phyloP scores from a whole-genome alignment of 1,140 invertebrate species.

The Leguminivora glycinivorella region DNA sequence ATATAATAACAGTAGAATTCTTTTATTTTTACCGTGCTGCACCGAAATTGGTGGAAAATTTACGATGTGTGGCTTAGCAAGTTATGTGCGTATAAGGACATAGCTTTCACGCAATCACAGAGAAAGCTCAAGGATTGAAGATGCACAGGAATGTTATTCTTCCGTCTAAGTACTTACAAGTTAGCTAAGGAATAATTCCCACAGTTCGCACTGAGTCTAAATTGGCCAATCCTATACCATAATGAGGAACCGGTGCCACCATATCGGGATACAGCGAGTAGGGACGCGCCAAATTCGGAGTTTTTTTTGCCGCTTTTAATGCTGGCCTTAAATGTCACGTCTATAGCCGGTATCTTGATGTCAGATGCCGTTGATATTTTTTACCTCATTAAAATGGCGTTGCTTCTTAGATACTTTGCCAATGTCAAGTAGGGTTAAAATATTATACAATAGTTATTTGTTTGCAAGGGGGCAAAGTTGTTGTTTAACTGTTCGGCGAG shows the following conservation, averaged over 20 bases:
- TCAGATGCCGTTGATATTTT: conserved; percentile 1
- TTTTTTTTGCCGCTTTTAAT: conserved; percentile 19
- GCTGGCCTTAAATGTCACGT: conserved; percentile 6
- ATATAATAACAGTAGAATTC: too few relatives aligned
- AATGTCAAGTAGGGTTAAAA: not conserved
- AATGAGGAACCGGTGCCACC: conserved; percentile 24
- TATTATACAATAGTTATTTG: too few relatives aligned
- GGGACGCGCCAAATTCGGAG: conserved; percentile 19
- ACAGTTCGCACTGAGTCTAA: conserved; percentile 6
- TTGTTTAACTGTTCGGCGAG: too few relatives aligned
- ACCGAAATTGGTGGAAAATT: too few relatives aligned
- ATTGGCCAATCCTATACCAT: conserved; percentile 20
- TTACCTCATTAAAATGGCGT: not conserved
- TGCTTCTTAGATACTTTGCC: not conserved
- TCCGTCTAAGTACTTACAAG: conserved; percentile 3
- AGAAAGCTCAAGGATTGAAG: conserved; percentile 43
- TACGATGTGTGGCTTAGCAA: too few relatives aligned
- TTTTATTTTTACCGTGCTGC: too few relatives aligned
- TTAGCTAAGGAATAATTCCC: conserved; percentile 3
- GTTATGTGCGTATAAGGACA: conserved; percentile 35
- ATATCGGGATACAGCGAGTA: conserved; percentile 20
- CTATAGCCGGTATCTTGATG: not conserved
- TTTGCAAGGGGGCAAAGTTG: too few relatives aligned
- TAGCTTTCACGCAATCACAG: conserved; percentile 38
- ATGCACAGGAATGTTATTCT: conserved; percentile 46